Conservation (phyloP, 2,113 vertebrate genomes). For the Peromyscus californicus region DNA sequence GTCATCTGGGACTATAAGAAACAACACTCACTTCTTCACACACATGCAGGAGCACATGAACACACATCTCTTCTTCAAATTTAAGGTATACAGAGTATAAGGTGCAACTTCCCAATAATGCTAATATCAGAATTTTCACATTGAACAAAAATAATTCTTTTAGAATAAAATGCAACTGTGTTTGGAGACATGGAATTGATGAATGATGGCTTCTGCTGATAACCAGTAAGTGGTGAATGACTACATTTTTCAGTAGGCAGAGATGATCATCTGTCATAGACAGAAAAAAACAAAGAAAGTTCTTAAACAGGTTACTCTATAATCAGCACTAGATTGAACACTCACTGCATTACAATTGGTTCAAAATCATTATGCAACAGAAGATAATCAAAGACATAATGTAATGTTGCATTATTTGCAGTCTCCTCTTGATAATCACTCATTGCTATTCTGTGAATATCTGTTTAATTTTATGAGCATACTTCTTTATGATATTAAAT, state of each 20-base stretch:
- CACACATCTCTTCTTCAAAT: background rate
- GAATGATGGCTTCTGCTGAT: background rate
- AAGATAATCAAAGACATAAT: background rate
- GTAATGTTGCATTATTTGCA: too few relatives aligned
- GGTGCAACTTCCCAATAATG: background rate
- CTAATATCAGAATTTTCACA: constrained; percentile 3
- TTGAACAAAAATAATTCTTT: constrained; percentile 2
- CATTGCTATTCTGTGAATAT: background rate
- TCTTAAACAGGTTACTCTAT: rapidly evolving
- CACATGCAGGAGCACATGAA: background rate
- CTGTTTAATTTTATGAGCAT: background rate
- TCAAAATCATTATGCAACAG: background rate
- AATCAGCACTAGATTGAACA: background rate
- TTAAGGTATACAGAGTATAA: background rate
- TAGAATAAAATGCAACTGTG: background rate
- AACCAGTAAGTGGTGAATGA: background rate
- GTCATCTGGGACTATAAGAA: background rate
- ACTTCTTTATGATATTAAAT: background rate
- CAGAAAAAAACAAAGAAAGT: background rate
- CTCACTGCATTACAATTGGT: background rate
- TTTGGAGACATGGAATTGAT: background rate
- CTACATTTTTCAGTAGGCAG: background rate
- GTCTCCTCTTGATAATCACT: background rate
- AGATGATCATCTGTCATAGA: background rate
- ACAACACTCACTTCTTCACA: background rate